Base-by-base conservation (phyloP, 2,113 vertebrate genomes). In the Scatophagus argus region DNA sequence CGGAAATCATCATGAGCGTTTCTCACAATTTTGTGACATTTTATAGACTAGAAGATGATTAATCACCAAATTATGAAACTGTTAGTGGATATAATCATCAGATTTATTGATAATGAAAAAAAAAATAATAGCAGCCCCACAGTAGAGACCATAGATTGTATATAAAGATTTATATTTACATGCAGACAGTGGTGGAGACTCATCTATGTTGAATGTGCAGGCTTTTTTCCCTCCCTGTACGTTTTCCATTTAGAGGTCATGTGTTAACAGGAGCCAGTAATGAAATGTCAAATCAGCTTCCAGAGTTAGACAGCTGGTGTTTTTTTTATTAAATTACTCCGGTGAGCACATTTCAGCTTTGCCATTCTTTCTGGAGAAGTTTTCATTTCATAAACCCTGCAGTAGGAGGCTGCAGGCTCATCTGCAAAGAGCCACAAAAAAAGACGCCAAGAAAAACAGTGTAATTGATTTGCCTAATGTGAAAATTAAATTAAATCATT, bases 331-430 rank as follows among this genome's bases (percentile, higher is more conserved):
- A n/a, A n/a, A n/a, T n/a, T n/a, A 34, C 41, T 76, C 16, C 27
- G 39, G 39, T 41, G 47, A 10, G 12, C 27, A 38, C 14, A 6
- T 36, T 65, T 44, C 21, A 75, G n/a, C n/a, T n/a, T n/a, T n/a
- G n/a, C n/a, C n/a, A n/a, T n/a, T n/a, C n/a, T n/a, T n/a, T n/a
- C n/a, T n/a, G n/a, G n/a, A n/a, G n/a, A n/a, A 52, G 17, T 10
- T 41, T 61, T 39, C n/a, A 67, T 61, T 61, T 17, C 46, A 8
- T 43, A 61, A 43, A 54, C 17, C 19, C 38, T 67, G 32, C 31
- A 59, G 25, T 14, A 19, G 29, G 13, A 46, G 25, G 14, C 55
- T 12, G 69, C 43, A 59, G 43, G 23, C 25, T 16, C 7, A 52
- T 38, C 16, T 43, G 19, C 54, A 29, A 56, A 36, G 12, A 39